Base-by-base conservation (phyloP, 2,888 invertebrate species). In the Cantharis rufa region DNA sequence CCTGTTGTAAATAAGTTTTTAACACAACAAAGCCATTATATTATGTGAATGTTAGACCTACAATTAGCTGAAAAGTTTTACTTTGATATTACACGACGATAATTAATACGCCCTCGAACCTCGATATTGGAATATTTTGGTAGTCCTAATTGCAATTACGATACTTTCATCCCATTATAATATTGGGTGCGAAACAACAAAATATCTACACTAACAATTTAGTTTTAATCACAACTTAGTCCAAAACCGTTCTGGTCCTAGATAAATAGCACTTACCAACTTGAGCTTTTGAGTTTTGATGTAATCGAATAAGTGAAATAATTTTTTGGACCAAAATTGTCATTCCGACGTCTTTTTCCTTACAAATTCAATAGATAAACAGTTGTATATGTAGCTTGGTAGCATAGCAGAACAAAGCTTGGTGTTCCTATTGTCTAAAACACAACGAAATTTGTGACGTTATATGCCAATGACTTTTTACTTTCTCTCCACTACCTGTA, bases 381-480 rank as follows among this genome's bases (percentile, higher is more conserved):
- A 48, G 48, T 48, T 48, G n/a, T n/a, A 48, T 48, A 48, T 28
- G 27, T 28, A 28, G 48, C 13, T 32, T 32, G 48, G 48, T 48
- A n/a, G 9, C 48, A 48, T 7, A 7, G 48, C 48, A 48, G 48
- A 48, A 48, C 48, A 48, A 48, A 48, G 48, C 48, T 48, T n/a
- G 48, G 48, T 7, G 48, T 48, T 7, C 48, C 48, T 3, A 48
- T 48, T 48, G 48, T 48, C 48, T 48, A 24, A 13, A 32, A 27
- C 15, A 62, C 70, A 74, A 69, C 69, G 69, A 69, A 74, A 74
- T 74, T 73, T 69, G 69, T 63, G 62, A 63, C 69, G 74, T 74
- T 74, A 62, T 69, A 62, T 16, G 69, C 74, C 27, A 69, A 62
- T 62, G 69, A 69, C 62, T 69, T 62, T 69, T 70, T 28, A 69